Evolutionary conservation across 2,113 vertebrate species (phyloP), one percentile per base, ranked within the genome.

Genomic region (Zosterops borbonicus): DNA sequence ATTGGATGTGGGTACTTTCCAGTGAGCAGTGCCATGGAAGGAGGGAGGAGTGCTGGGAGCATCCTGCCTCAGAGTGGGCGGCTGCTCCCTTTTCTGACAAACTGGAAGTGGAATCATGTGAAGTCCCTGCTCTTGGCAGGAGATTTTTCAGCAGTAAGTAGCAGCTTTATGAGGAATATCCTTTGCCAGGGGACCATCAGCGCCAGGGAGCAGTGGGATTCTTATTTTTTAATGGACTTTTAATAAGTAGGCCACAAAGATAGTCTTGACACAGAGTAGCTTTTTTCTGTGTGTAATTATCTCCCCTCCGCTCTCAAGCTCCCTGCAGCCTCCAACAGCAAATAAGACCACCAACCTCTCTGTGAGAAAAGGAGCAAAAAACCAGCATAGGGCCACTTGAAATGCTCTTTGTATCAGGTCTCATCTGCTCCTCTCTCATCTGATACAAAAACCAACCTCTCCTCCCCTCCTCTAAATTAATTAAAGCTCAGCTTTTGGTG

Each of bases 241-340:
- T 94, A 96, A 96, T 96, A 96, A 96, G 88, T 94, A 96, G 96
- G 94, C 88, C 94, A 96, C 93, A 79, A 87, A 75, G 93, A 97
- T 60, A 87, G 92, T 89, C 90, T 81, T 89, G 93, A 96, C 92
- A 92, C 49, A 39, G 76, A 90, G 83, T 6, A 79, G 86, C 77
- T 93, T 89, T 64, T 65, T 94, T 89, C 90, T 53, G n/a, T 1
- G 3, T 49, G 77, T 81, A 90, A 95, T 96, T 95, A 94, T 95
- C 92, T 92, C 46, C 69, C 44, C 90, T 93, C 86, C 0, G 0
- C 56, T 90, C 80, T 53, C 73, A 71, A 94, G 88, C 62, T 92
- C 85, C 86, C 94, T 1, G 39, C 70, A 91, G 94, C 87, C 89
- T 89, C 73, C 78, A 39, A 79, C n/a, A 87, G 90, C 90, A 92